Conservation (phyloP, 2,113 vertebrate species). For the Uria lomvia region DNA sequence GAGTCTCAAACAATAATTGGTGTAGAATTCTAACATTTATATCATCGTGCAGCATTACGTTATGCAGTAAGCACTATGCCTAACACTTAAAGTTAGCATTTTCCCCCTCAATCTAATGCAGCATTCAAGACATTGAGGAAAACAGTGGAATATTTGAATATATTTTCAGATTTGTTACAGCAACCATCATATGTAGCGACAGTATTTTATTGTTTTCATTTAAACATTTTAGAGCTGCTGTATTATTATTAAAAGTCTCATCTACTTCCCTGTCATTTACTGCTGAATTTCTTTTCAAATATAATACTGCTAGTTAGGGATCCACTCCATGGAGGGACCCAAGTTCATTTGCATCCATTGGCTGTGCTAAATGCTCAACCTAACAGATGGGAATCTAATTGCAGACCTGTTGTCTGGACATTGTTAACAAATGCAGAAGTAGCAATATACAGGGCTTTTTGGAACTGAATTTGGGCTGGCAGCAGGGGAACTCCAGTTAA, state of each 20-base stretch:
- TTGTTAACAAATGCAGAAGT: slow-evolving; percentile 76
- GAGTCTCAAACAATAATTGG: not conserved
- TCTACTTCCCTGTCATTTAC: not conserved
- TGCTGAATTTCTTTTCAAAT: slow-evolving; percentile 8
- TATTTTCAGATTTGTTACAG: not conserved
- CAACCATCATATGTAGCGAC: not conserved
- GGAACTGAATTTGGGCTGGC: slow-evolving; percentile 75
- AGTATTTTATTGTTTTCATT: not conserved
- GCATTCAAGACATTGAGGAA: not conserved
- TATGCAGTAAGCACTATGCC: not conserved
- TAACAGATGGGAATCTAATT: slow-evolving; percentile 80
- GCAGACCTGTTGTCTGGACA: slow-evolving; percentile 78
- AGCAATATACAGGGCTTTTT: slow-evolving; percentile 72
- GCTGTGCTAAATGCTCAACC: slow-evolving; percentile 60
- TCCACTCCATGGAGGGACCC: slow-evolving; percentile 35
- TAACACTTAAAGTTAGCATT: not conserved
- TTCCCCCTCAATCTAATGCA: not conserved
- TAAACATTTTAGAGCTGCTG: not conserved
- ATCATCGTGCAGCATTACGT: not conserved
- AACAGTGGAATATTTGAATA: not conserved
- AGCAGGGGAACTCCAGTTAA: slow-evolving; percentile 77
- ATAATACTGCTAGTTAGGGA: slow-evolving; percentile 29
- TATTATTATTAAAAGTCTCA: not conserved
- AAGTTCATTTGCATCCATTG: slow-evolving; percentile 64
- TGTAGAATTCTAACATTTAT: not conserved